Base-by-base conservation (phyloP, 2,113 vertebrate species). In the Xenopus laevis region DNA sequence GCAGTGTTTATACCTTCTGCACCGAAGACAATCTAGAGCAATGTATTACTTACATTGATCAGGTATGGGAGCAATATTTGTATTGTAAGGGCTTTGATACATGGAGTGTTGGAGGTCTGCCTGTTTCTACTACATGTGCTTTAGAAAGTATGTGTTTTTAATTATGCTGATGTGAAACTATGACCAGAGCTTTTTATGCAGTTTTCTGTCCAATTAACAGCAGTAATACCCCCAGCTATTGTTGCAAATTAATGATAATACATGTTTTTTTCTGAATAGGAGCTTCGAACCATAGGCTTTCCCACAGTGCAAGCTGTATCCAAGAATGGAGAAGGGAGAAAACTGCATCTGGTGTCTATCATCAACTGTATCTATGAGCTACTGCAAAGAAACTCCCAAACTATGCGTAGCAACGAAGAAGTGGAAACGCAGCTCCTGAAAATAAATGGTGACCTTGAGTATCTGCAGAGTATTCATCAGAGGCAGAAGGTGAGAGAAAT, bases 21-120 rank as follows among this genome's bases (percentile, higher is more conserved):
- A 96, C 94, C 33, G 94, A 97, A 81, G 93, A 96, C 57, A 99
- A 98, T 83, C 81, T 96, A 81, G 89, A 91, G 50, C 93, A 96
- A 68, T 94, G 96, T 78, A 83, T 96, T 80, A 86, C 89, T 10
- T 97, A 98, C 87, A 92, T 99, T 79, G 91, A 94, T 79, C 93
- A 93, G 95, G 96, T 97, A 84, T 23, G 10, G 59, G 58, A 15
- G 60, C 64, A 17, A 33, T 0, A 23, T 66, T 61, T n/a, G n/a
- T n/a, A n/a, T 59, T 47, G 46, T 12, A 13, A 12, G 46, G 13
- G 10, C 46, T 12, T 47, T 10, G 46, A 3, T 10, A 13, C 46
- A 47, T 9, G 10, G 46, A 10, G 2, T 47, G 13, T 47, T n/a
- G 3, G 46, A 13, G 13, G 2, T 47, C 46, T 47, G 46, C 13